Conservation (phyloP, 2,888 invertebrate species). For the Latrodectus hesperus region DNA sequence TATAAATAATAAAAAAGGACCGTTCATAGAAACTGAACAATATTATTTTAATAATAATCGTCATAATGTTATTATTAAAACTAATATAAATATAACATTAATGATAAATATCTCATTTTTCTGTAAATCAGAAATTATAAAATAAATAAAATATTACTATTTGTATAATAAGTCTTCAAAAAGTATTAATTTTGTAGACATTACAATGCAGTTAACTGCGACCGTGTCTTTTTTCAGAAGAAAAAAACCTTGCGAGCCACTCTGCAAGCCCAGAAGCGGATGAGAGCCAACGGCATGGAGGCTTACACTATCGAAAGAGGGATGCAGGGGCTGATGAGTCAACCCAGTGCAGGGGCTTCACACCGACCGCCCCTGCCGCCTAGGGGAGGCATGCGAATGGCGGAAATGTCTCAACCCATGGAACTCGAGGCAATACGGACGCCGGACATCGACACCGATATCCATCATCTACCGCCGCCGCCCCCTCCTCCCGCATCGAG, state of each 20-base stretch:
- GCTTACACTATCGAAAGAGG: conserved; percentile 69
- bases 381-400: conserved; percentile 22
- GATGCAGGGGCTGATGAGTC: conserved; percentile 51
- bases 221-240: conserved; percentile 81
- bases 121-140: no score
- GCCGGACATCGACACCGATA: conserved; percentile 67
- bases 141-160: no score
- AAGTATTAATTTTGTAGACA: no score
- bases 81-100: no score
- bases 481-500: conserved; percentile 66
- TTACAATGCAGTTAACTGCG: no score
- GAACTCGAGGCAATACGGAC: conserved; percentile 40
- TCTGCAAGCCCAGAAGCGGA: conserved; percentile 84
- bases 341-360: background rate
- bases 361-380: conserved; percentile 29
- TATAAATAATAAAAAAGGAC: no score
- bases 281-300: conserved; percentile 84
- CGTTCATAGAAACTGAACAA: no score
- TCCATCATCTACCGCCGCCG: conserved; percentile 61
- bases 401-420: conserved; percentile 31
- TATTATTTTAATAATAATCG: no score
- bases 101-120: no score
- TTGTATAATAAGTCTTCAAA: no score
- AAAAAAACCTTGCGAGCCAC: conserved; percentile 90
- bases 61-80: no score